These are phyloP conservation scores for Gortyna flavago DNA, from an alignment of 2,888 invertebrate genomes.

Conservation along the genomic window DNA sequence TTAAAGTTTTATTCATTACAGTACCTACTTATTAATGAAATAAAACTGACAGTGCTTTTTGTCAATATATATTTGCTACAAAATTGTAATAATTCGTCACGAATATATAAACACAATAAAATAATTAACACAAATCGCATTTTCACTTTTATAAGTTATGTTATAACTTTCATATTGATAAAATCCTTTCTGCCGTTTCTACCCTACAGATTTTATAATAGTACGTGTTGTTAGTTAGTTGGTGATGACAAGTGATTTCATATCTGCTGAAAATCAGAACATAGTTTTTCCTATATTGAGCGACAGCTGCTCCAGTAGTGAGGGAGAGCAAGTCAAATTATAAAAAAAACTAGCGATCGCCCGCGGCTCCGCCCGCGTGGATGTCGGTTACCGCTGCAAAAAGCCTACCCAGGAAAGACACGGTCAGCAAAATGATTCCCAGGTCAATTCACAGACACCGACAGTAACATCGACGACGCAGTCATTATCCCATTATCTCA, in stretches of 20 bases:
- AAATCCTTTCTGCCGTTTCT: background rate
- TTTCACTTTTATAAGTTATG: background rate
- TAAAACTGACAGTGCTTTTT: conserved; percentile 7
- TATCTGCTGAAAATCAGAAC: background rate
- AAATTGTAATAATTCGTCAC: conserved; percentile 9
- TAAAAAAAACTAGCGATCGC: too few relatives aligned
- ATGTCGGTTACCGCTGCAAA: too few relatives aligned
- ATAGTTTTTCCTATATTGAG: too few relatives aligned
- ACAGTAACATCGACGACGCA: too few relatives aligned
- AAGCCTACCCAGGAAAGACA: too few relatives aligned
- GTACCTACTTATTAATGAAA: conserved; percentile 15
- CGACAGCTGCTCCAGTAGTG: too few relatives aligned
- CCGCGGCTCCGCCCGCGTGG: too few relatives aligned
- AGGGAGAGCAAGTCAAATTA: too few relatives aligned
- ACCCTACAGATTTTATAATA: background rate
- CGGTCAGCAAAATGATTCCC: too few relatives aligned
- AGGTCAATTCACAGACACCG: too few relatives aligned
- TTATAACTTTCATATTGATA: background rate
- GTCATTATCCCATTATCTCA: too few relatives aligned
- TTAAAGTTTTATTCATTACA: conserved; percentile 14
- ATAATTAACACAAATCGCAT: conserved; percentile 31
- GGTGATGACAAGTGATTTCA: too few relatives aligned
- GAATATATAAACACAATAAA: conserved; percentile 35
- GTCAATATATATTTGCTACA: conserved; percentile 20
- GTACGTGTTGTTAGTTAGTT: background rate